Evolutionary conservation across 2,797 vertebrate genomes (phyloP).

Genomic region (Smutsia gigantea): DNA sequence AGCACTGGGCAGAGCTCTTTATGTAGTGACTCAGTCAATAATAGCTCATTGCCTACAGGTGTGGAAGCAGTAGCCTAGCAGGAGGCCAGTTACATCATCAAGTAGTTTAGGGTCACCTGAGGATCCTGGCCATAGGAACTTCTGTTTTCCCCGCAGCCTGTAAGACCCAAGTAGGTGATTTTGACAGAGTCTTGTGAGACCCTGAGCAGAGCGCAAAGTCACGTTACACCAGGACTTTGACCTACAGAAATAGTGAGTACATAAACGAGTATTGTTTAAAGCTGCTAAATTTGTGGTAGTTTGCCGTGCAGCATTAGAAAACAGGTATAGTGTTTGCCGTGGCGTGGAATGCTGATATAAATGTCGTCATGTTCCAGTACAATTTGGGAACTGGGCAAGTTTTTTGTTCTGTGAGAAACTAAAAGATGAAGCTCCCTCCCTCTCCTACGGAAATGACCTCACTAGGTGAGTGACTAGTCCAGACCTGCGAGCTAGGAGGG

Average conservation of each 20-base stretch:
- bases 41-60: no score
- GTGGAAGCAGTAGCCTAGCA: no score
- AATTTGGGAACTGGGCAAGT: neutral
- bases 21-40: no score
- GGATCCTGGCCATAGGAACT: no score
- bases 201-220: neutral
- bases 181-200: neutral
- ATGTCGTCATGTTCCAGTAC: neutral
- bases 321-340: neutral
- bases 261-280: neutral
- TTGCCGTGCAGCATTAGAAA: neutral
- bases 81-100: no score
- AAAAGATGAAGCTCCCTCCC: neutral
- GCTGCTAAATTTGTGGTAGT: neutral
- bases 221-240: neutral
- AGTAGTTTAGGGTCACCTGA: no score
- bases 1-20: no score
- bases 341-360: neutral
- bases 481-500: neutral
- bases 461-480: neutral
- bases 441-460: neutral
- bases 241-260: neutral
- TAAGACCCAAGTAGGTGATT: no score
- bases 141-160: no score
- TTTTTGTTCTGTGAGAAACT: conserved; percentile 22